Evolutionary conservation across 2,797 vertebrate genomes (phyloP).

Genomic region (Neomorphus geoffroyi): DNA sequence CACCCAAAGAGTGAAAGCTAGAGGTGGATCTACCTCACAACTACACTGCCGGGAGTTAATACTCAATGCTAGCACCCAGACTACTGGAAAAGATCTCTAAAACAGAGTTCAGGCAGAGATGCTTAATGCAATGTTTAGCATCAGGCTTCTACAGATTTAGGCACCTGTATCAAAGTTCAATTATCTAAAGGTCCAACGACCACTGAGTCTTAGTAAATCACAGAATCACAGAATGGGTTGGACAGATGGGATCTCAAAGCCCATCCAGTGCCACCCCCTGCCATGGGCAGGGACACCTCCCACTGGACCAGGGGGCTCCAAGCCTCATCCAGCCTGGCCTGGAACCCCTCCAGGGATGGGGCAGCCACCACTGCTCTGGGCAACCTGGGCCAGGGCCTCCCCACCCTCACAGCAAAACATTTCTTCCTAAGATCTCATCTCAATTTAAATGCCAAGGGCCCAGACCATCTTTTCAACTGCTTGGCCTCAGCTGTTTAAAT

Average conservation of each 20-base stretch:
- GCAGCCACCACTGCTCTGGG: too few relatives aligned
- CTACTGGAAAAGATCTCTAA: background rate
- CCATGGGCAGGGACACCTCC: too few relatives aligned
- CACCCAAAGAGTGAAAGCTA: accelerated
- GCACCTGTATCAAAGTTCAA: background rate
- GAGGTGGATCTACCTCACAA: background rate
- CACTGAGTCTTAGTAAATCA: background rate
- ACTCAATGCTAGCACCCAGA: too few relatives aligned
- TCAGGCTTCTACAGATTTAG: background rate
- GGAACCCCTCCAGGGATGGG: too few relatives aligned
- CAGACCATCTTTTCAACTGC: background rate
- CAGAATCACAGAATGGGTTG: too few relatives aligned
- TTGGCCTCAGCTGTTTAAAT: background rate
- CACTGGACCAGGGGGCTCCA: too few relatives aligned
- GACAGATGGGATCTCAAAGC: too few relatives aligned
- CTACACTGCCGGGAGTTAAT: background rate
- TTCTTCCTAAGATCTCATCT: too few relatives aligned
- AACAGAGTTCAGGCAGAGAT: background rate
- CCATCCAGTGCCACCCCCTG: too few relatives aligned
- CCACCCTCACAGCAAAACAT: too few relatives aligned
- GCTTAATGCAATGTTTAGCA: background rate
- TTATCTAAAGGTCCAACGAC: background rate
- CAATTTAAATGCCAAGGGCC: background rate
- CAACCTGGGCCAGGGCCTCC: too few relatives aligned
- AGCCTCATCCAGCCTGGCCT: too few relatives aligned